Evolutionary conservation across 2,888 invertebrate species (phyloP).

Genomic region (Tenthredo scrophulariae): DNA sequence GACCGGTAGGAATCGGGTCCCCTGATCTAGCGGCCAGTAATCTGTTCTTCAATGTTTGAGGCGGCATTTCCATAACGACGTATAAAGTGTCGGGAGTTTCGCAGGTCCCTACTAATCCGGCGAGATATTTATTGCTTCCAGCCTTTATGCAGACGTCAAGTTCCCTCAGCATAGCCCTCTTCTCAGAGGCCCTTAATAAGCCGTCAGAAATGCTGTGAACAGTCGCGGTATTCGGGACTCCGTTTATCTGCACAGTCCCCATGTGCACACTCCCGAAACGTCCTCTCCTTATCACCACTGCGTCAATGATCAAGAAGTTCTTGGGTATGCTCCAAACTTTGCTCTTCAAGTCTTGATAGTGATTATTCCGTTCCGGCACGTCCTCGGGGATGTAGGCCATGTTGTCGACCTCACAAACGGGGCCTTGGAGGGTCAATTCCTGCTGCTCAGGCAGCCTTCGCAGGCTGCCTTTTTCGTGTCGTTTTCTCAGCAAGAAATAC

Average conservation of each 20-base stretch:
- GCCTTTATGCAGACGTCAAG: conserved; percentile 86
- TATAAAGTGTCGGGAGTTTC: conserved; percentile 88
- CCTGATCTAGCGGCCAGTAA: conserved; percentile 77
- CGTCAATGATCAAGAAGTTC: conserved; percentile 86
- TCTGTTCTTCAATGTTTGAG: conserved; percentile 85
- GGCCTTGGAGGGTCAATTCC: conserved; percentile 88
- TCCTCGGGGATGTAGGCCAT: conserved; percentile 89
- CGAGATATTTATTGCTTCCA: conserved; percentile 86
- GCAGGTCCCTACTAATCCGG: conserved; percentile 88
- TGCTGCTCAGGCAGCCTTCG: conserved; percentile 82
- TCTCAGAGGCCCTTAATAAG: conserved; percentile 80
- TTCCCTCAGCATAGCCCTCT: conserved; percentile 84
- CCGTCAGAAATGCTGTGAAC: conserved; percentile 85
- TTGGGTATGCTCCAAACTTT: conserved; percentile 88
- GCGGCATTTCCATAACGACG: conserved; percentile 86
- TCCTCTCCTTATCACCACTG: conserved; percentile 86
- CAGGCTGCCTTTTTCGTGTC: conserved; percentile 77
- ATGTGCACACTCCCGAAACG: conserved; percentile 89
- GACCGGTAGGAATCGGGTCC: conserved; percentile 70
- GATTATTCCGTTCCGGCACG: conserved; percentile 83
- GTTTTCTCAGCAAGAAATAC: conserved; percentile 82
- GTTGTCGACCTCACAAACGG: conserved; percentile 90
- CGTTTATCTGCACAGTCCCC: conserved; percentile 84
- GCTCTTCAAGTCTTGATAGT: conserved; percentile 87
- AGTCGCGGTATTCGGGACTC: conserved; percentile 80